phyloP scores from a whole-genome alignment of 2,113 vertebrate genomes.

The Ahaetulla prasina region DNA sequence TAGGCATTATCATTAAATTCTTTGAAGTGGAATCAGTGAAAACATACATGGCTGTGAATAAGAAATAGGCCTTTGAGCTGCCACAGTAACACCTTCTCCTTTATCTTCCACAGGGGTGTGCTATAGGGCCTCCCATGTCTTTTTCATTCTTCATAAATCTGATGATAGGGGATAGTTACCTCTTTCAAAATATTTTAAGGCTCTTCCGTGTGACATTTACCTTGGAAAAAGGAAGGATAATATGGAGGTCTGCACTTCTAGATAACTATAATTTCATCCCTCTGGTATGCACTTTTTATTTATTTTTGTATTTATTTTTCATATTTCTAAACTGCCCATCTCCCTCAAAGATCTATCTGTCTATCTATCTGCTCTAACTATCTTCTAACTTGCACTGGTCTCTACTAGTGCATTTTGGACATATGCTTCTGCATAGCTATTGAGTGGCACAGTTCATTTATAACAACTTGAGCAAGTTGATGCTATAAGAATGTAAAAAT shows the following conservation, averaged over 20 bases:
- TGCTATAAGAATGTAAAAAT: not conserved
- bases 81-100: not conserved
- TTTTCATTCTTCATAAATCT: conserved; percentile 35
- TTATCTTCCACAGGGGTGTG: conserved; percentile 5
- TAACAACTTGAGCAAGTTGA: not conserved
- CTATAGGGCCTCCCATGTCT: not conserved
- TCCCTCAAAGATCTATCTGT: not conserved
- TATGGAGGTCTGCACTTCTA: not conserved
- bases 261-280: not conserved
- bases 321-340: not conserved
- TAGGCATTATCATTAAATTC: conserved; percentile 41
- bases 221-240: not conserved
- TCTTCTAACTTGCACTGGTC: not conserved
- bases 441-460: not conserved
- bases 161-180: not conserved
- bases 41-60: not conserved
- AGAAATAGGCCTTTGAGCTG: conserved; percentile 17
- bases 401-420: not conserved
- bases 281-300: not conserved
- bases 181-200: conserved; percentile 10
- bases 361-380: not conserved
- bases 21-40: conserved; percentile 46
- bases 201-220: conserved; percentile 22
- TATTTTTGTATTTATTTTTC: not conserved
- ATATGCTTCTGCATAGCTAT: not conserved